Base-by-base conservation (phyloP, 2,113 vertebrate genomes). In the Pyrgilauda ruficollis region DNA sequence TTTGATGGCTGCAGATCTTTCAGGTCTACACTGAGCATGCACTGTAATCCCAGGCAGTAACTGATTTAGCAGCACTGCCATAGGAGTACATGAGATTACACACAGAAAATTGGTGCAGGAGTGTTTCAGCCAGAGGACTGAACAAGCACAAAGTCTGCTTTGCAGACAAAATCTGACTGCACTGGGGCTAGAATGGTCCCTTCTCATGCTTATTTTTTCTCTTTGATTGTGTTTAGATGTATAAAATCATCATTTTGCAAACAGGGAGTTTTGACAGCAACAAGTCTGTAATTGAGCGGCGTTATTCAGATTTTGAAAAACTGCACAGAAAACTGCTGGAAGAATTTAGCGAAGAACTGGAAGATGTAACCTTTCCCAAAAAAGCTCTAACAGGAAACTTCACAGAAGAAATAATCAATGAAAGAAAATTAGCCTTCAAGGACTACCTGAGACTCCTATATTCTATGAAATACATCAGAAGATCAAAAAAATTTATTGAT, bases 231-330 rank as follows among this genome's bases (percentile, higher is more conserved):
- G 13, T 85, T 61, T 84, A 99, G 99, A 89, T 98, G 92, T 99
- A 99, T 77, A 96, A 98, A 95, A 97, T 99, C 28, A 98, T 99
- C 56, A 96, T 99, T 78, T 97, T 99, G 94, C 98, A 98, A 61
- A 99, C 99, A 0, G 99, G 99, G 49, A 99, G 98, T 93, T 99
- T 99, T 35, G 99, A 99, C 75, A 97, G 96, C 84, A 96, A 93
- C 80, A 98, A 97, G 15, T 98, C 98, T 27, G 81, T 98, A 12
- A 97, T 99, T 53, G 98, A 99, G 31, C 96, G 99, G 12, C 98
- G 99, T 81, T 99, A 99, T 21, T 99, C 98, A 0, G 98, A 99
- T 97, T 99, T 99, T 50, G 97, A 96, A 86, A 96, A 50, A 77
- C 97, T 99, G 59, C 99, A 99, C 91, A 98, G 98, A 30, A 93